These are phyloP conservation scores for Podocnemis expansa DNA, from an alignment of 2,113 vertebrate genomes.

Conservation along the genomic window DNA sequence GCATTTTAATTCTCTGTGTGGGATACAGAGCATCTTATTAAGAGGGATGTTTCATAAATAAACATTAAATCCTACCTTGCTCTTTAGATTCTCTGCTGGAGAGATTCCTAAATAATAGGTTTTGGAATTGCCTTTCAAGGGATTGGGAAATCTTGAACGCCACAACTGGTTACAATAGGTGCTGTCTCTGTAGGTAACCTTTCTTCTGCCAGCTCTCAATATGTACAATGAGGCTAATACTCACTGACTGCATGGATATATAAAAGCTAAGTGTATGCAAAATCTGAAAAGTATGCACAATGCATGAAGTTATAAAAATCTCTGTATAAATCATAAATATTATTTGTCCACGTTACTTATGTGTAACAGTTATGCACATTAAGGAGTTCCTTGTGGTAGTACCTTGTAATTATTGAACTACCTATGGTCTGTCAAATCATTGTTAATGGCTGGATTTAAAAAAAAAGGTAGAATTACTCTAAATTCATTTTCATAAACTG, in stretches of 20 bases:
- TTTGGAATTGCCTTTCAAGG: conserved; percentile 4
- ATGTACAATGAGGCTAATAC: background rate
- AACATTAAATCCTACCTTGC: background rate
- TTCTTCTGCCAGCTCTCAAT: background rate
- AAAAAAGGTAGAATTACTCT: background rate
- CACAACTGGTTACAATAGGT: background rate
- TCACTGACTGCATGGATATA: background rate
- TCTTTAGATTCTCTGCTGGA: background rate
- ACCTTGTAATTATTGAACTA: background rate
- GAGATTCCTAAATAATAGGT: background rate
- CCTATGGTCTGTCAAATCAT: background rate
- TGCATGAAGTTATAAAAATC: background rate
- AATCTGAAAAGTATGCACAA: background rate
- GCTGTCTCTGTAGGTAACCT: background rate
- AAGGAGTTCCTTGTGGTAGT: background rate
- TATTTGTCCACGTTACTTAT: background rate
- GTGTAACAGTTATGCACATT: background rate
- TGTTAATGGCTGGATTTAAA: background rate
- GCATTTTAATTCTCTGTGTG: background rate
- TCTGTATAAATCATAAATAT: background rate
- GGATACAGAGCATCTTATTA: background rate
- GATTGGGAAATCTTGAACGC: background rate
- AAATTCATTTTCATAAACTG: background rate
- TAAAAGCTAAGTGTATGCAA: background rate
- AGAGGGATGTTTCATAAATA: background rate